These are phyloP conservation scores for Platycheirus rosarum DNA, from an alignment of 2,888 invertebrate species.

Conservation along the genomic window DNA sequence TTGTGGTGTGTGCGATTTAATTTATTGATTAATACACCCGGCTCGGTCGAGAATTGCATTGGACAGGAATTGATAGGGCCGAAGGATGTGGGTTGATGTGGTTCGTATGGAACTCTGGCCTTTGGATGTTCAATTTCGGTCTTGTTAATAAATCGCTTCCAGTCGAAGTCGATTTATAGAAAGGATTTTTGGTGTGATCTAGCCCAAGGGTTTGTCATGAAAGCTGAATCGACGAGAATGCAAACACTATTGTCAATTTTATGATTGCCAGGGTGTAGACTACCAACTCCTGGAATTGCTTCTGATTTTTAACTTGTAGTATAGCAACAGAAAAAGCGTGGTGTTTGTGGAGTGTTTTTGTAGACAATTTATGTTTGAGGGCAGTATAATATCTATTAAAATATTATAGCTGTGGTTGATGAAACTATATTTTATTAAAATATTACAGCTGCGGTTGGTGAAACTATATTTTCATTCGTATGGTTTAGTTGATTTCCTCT, in stretches of 20 bases:
- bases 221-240: neutral
- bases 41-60: slow-evolving; percentile 52
- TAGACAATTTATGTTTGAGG: too few species aligned
- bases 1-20: slow-evolving; percentile 55
- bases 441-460: too few species aligned
- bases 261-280: slow-evolving; percentile 6
- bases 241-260: neutral
- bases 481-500: too few species aligned
- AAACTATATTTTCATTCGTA: too few species aligned
- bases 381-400: too few species aligned
- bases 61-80: slow-evolving; percentile 62
- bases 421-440: too few species aligned
- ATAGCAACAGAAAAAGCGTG: too few species aligned
- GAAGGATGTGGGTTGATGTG: slow-evolving; percentile 53
- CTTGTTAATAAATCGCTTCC: slow-evolving; percentile 64
- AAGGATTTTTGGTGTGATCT: slow-evolving; percentile 20
- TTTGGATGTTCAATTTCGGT: slow-evolving; percentile 50
- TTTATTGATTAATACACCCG: slow-evolving; percentile 70
- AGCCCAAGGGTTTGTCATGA: slow-evolving; percentile 24
- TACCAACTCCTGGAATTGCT: slow-evolving; percentile 30
- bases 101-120: slow-evolving; percentile 8
- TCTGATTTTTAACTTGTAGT: slow-evolving; percentile 4
- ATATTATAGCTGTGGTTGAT: too few species aligned
- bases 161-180: slow-evolving; percentile 56
- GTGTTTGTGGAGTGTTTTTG: too few species aligned